A percentile compares a stretch with the other conserved stretches of the same genome.
phyloP scores from a whole-genome alignment of 2,797 vertebrate species.

The Anguilla marmorata region DNA sequence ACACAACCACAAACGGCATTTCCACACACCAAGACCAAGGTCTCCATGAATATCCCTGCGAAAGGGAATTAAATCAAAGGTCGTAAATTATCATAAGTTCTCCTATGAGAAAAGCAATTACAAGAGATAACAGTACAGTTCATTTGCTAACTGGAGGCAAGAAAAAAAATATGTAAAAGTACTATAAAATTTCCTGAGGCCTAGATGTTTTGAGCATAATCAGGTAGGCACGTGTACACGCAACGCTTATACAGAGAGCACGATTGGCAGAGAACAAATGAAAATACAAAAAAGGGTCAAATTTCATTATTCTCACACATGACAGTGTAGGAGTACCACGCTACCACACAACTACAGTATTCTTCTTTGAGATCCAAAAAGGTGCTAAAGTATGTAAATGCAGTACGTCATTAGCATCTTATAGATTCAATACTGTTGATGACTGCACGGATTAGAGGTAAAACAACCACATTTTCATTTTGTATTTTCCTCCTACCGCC shows the following conservation, averaged over 20 bases:
- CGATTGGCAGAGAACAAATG: background rate
- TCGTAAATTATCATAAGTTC: background rate
- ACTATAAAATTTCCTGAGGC: background rate
- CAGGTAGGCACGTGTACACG: background rate
- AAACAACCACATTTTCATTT: background rate
- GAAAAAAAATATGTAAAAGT: background rate
- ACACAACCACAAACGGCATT: background rate
- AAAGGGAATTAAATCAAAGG: background rate
- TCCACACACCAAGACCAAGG: background rate
- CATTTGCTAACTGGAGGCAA: background rate
- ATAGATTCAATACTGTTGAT: background rate
- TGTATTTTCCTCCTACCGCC: background rate
- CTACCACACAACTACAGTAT: background rate
- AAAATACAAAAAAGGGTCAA: background rate
- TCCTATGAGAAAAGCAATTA: background rate
- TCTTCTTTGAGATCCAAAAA: background rate
- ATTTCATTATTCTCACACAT: background rate
- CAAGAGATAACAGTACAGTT: background rate
- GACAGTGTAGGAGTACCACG: background rate
- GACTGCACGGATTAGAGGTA: slow-evolving; percentile 12
- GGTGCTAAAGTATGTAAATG: background rate
- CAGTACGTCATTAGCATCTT: background rate
- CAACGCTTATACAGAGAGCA: background rate
- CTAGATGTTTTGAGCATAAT: background rate
- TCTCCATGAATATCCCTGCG: background rate